phyloP scores from a whole-genome alignment of 2,888 invertebrate species.

The Ecdyonurus torrentis region DNA sequence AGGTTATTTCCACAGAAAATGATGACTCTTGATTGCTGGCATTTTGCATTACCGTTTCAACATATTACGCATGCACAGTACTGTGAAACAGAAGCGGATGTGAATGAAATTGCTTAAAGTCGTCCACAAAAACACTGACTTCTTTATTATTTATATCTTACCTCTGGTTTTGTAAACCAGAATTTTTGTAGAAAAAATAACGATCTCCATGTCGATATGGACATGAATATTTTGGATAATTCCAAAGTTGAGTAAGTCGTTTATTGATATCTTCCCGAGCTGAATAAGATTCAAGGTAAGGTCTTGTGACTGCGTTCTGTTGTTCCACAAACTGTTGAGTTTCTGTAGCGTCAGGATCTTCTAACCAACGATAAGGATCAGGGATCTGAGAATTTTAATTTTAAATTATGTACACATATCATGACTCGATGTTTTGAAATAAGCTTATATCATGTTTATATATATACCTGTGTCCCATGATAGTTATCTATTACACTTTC shows the following conservation, averaged over 20 bases:
- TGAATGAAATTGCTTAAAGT: no score
- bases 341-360: constrained; percentile 85
- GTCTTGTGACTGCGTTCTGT: constrained; percentile 75
- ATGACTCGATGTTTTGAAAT: background rate
- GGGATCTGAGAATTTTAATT: constrained; percentile 37
- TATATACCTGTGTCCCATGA: constrained; percentile 1
- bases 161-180: constrained; percentile 94
- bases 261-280: constrained; percentile 54
- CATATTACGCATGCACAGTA: no score
- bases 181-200: constrained; percentile 87
- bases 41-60: no score
- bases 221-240: constrained; percentile 89
- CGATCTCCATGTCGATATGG: constrained; percentile 64
- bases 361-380: constrained; percentile 93
- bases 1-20: no score
- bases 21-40: no score
- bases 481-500: background rate
- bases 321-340: constrained; percentile 79
- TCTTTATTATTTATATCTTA: constrained; percentile 27
- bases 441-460: background rate
- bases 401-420: no score
- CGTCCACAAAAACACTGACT: no score
- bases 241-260: constrained; percentile 79
- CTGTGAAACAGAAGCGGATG: no score
- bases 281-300: constrained; percentile 62